Conservation (phyloP, 2,113 vertebrate species). For the Triplophysa dalaica region DNA sequence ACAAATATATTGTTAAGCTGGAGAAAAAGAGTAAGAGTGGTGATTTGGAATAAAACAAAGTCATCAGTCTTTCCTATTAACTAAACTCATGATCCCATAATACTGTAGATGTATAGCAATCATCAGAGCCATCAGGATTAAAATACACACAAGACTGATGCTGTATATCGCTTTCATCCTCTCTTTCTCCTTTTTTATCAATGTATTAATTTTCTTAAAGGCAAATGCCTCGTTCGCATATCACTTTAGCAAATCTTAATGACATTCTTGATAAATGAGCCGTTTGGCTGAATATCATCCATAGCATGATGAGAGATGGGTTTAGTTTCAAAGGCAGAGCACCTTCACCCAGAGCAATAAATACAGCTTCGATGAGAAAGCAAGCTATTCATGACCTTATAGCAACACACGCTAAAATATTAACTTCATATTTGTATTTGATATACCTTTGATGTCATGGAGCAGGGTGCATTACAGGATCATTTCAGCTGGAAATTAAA, state of each 20-base stretch:
- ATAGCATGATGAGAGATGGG: constrained; percentile 43
- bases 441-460: not conserved
- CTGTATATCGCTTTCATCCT: constrained; percentile 44
- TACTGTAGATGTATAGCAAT: constrained; percentile 50
- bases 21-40: constrained; percentile 56
- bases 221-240: constrained; percentile 28
- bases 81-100: constrained; percentile 51
- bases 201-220: constrained; percentile 23
- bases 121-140: constrained; percentile 49
- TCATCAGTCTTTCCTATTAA: constrained; percentile 53
- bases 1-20: constrained; percentile 53
- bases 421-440: constrained; percentile 1
- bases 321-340: constrained; percentile 51
- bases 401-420: constrained; percentile 28
- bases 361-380: constrained; percentile 26
- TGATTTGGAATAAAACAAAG: constrained; percentile 57
- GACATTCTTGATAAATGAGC: constrained; percentile 35
- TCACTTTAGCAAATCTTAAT: constrained; percentile 14
- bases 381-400: not conserved
- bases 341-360: constrained; percentile 34
- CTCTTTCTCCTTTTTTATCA: constrained; percentile 42
- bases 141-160: constrained; percentile 44
- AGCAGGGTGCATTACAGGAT: too few relatives aligned
- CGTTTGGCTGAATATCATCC: constrained; percentile 19
- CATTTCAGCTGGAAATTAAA: too few relatives aligned